These are phyloP conservation scores for Melangyna quadrimaculata DNA, from an alignment of 2,888 invertebrate species.

Conservation along the genomic window DNA sequence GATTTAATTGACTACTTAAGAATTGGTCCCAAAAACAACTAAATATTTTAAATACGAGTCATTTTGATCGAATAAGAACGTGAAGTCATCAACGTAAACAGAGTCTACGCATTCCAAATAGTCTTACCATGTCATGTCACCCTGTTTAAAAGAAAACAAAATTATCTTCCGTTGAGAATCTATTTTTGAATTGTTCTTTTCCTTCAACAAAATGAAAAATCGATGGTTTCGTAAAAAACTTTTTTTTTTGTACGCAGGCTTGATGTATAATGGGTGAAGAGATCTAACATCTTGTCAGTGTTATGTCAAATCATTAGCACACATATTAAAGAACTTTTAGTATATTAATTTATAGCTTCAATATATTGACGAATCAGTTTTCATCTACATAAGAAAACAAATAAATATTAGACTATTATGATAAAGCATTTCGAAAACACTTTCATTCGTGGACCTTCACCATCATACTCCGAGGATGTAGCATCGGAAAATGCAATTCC, in stretches of 20 bases:
- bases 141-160: not conserved
- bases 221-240: not conserved
- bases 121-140: not conserved
- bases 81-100: no score
- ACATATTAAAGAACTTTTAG: not conserved
- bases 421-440: constrained; percentile 79
- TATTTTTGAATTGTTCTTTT: constrained; percentile 44
- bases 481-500: constrained; percentile 78
- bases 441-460: constrained; percentile 79
- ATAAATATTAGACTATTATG: constrained; percentile 17
- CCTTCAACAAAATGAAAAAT: constrained; percentile 12
- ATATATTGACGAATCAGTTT: not conserved
- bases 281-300: constrained; percentile 34
- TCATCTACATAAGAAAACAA: not conserved
- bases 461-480: constrained; percentile 79
- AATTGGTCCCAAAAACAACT: no score
- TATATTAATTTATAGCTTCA: not conserved
- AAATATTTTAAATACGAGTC: no score
- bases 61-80: no score
- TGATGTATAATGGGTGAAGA: not conserved
- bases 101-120: no score
- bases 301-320: constrained; percentile 18
- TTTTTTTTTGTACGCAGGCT: not conserved
- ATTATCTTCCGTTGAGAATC: not conserved
- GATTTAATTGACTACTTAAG: no score